Evolutionary conservation across 2,113 vertebrate species (phyloP), one percentile per base, ranked within the genome.

Genomic region (Brachypodius melanocephalos): DNA sequence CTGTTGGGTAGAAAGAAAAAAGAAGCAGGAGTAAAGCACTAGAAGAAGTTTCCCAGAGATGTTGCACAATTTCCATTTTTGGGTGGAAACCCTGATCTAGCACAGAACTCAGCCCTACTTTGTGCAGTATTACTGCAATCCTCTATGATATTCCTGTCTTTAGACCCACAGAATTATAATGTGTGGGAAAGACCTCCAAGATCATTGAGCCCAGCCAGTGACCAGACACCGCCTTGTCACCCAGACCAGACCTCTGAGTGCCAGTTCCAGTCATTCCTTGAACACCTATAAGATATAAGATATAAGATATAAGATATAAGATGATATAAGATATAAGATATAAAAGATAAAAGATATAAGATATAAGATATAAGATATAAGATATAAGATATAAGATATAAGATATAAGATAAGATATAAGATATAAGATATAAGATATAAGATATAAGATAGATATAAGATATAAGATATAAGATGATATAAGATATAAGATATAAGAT

Each of bases 31-130:
- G 8, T 38, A 34, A 78, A 88, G 12, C 10, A 26, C 14, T 18
- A 5, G 13, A 8, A 57, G 17, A 45, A 0, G 3, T 26, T 89
- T 61, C 12, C 9, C 17, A 71, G 32, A 63, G 22, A 17, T 34
- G 9, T 5, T 82, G 34, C 46, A 16, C 5, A 57, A 40, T 12
- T 3, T 61, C 6, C 8, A 4, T 51, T 85, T 36, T 51, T 42
- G 43, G 12, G 17, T 66, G 16, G 29, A 51, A 71, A 54, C 31
- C 10, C 8, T 46, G 28, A 38, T 14, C 3, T 22, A 34, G 22
- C 15, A 42, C 6, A 1, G 17, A 62, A 34, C 2, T n/a, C 0
- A 0, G 4, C 0, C 29, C 26, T 55, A 1, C 10, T 78, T 29
- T 58, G 19, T 18, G 16, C 2, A 25, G 18, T 4, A 24, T 17